Evolutionary conservation across 2,888 invertebrate genomes (phyloP).

Genomic region (Pyralis farinalis): DNA sequence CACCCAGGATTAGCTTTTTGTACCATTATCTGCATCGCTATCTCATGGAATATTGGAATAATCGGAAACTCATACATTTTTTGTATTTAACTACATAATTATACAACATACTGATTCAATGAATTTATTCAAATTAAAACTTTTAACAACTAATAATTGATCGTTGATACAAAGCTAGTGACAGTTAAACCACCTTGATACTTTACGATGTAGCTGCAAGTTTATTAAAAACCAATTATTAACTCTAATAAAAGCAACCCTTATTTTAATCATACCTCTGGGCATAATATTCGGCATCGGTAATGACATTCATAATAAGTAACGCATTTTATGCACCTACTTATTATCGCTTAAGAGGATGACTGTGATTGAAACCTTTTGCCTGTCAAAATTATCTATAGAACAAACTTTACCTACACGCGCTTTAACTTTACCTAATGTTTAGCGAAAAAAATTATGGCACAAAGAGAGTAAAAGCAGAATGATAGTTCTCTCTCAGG

Average conservation of each 20-base stretch:
- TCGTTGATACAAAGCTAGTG: slow-evolving; percentile 4
- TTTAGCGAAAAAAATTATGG: no score
- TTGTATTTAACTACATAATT: no score
- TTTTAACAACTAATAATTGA: background rate
- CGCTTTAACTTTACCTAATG: no score
- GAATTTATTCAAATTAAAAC: background rate
- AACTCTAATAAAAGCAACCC: slow-evolving; percentile 45
- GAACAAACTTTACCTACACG: no score
- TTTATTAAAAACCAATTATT: slow-evolving; percentile 51
- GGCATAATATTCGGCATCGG: slow-evolving; percentile 28
- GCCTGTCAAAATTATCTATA: no score
- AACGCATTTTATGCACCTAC: slow-evolving; percentile 23
- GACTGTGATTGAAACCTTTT: no score
- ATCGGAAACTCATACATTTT: no score
- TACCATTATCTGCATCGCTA: no score
- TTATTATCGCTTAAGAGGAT: slow-evolving; percentile 20
- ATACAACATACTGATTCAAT: background rate
- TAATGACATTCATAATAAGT: slow-evolving; percentile 18
- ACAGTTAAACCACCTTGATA: slow-evolving; percentile 12
- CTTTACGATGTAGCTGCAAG: slow-evolving; percentile 16
- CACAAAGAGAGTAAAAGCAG: no score
- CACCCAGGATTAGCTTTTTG: no score
- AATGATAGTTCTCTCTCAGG: no score
- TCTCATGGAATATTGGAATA: no score
- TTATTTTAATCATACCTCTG: slow-evolving; percentile 41